Conservation (phyloP, 2,888 invertebrate genomes). For the Venustoraphidia nigricollis region DNA sequence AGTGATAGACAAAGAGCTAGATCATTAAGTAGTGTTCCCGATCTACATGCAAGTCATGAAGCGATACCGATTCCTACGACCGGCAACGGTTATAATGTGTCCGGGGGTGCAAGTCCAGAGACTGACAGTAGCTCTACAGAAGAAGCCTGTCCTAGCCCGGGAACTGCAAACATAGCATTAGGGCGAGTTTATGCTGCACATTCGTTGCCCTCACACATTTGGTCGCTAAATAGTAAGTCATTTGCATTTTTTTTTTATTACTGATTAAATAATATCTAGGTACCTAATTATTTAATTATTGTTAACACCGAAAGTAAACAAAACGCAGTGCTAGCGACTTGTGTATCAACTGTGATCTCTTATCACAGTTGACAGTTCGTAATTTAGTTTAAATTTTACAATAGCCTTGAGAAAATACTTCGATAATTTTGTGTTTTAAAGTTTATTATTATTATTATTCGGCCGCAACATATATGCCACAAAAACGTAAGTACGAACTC, state of each 20-base stretch:
- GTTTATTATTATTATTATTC: too few species aligned
- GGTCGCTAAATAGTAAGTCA: slow-evolving; percentile 78
- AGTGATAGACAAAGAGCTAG: slow-evolving; percentile 70
- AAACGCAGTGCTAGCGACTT: too few species aligned
- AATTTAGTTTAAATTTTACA: too few species aligned
- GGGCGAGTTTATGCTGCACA: slow-evolving; percentile 77
- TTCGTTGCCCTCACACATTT: slow-evolving; percentile 81
- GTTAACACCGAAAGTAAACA: slow-evolving; percentile 6
- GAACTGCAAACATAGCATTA: slow-evolving; percentile 38
- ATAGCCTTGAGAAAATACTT: too few species aligned
- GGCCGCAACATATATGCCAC: too few species aligned
- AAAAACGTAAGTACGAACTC: too few species aligned
- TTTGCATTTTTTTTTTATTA: neutral
- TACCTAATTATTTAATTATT: neutral
- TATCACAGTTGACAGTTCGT: too few species aligned
- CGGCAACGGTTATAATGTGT: slow-evolving; percentile 43
- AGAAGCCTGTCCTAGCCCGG: slow-evolving; percentile 32
- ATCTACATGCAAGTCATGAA: slow-evolving; percentile 39
- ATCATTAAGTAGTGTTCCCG: slow-evolving; percentile 71
- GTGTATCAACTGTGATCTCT: too few species aligned
- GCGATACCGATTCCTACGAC: slow-evolving; percentile 46
- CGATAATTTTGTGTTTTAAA: too few species aligned
- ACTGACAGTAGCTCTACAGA: slow-evolving; percentile 55
- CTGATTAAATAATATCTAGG: neutral
- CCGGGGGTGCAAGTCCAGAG: slow-evolving; percentile 47